Conservation (phyloP, 2,113 vertebrate genomes). For the Albula goreensis region DNA sequence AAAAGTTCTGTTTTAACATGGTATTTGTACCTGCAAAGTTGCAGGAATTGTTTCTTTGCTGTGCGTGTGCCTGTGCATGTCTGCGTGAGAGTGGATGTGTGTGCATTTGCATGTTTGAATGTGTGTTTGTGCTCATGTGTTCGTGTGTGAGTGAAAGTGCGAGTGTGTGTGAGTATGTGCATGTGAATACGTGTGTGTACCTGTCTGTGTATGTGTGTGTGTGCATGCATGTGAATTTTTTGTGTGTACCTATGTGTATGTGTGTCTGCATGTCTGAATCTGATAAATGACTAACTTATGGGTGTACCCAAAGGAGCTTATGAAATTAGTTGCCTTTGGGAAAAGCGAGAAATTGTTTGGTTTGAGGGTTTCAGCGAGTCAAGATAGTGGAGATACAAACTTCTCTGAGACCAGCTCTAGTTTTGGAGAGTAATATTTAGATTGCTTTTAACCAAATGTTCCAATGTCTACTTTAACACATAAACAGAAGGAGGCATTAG, state of each 20-base stretch:
- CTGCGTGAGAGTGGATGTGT: too few species aligned
- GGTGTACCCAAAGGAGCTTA: background rate
- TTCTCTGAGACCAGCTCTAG: constrained; percentile 21
- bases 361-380: background rate
- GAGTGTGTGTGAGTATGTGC: background rate
- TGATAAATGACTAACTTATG: background rate
- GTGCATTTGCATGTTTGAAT: too few species aligned
- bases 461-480: constrained; percentile 29
- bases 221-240: background rate
- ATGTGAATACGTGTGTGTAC: background rate
- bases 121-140: too few species aligned
- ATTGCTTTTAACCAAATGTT: constrained; percentile 33
- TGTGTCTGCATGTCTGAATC: background rate
- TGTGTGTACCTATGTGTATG: constrained; percentile 15
- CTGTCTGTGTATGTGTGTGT: constrained; percentile 5
- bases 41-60: background rate
- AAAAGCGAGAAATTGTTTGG: background rate
- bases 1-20: background rate
- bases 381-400: background rate
- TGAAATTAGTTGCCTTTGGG: background rate
- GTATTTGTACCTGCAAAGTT: background rate
- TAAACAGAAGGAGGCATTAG: constrained; percentile 54
- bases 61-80: background rate
- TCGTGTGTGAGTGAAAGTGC: background rate
- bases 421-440: constrained; percentile 26